Conservation (phyloP, 2,113 vertebrate species). For the Oceanites oceanicus region DNA sequence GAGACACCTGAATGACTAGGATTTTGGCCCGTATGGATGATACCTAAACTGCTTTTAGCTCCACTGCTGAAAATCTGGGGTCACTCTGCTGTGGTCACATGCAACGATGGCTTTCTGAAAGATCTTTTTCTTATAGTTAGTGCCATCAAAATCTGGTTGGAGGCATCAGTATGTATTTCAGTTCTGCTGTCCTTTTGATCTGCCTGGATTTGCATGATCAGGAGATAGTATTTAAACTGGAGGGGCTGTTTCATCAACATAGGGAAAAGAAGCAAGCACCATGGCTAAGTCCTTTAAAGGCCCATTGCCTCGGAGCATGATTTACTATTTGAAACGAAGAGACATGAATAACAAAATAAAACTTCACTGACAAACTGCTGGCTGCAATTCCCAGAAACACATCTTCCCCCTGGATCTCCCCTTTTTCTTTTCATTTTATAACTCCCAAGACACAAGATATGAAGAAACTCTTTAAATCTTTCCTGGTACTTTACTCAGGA, state of each 20-base stretch:
- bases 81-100: background rate
- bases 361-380: background rate
- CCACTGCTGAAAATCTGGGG: background rate
- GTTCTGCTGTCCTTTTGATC: background rate
- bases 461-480: conserved; percentile 22
- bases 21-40: background rate
- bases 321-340: background rate
- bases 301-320: background rate
- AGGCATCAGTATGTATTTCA: background rate
- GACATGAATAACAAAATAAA: conserved; percentile 30
- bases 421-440: conserved; percentile 22
- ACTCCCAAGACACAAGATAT: background rate
- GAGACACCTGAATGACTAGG: background rate
- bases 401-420: background rate
- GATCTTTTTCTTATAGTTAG: background rate
- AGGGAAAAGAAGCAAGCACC: background rate
- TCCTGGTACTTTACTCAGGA: background rate
- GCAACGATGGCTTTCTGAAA: background rate
- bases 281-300: background rate
- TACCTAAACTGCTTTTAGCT: background rate
- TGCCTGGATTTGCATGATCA: background rate
- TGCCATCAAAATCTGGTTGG: background rate
- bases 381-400: conserved; percentile 11
- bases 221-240: background rate
- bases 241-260: background rate